Base-by-base conservation (phyloP, 1,140 invertebrate species). In the Oryctes rhinoceros region DNA sequence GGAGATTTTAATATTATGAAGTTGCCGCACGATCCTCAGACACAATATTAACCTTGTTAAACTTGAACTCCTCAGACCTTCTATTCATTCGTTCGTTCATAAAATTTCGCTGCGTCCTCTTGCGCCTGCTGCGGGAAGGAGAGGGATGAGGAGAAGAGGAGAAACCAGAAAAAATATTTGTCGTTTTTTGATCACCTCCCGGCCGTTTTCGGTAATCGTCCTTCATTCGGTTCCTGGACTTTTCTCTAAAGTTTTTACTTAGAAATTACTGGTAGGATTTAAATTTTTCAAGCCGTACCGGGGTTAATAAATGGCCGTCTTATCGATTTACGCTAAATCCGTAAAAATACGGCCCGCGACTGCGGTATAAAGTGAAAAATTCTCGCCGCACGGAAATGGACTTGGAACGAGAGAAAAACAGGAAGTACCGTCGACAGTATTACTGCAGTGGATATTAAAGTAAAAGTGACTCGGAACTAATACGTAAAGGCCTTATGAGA, bases 191-290 rank as follows among this genome's bases (percentile, higher is more conserved):
- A 59, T 59, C 53, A 18, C 53, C 53, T 18, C 15, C 3, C 53
- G 65, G 35, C 20, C 65, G 24, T 71, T 24, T 13, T 62, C 20
- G 4, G 24, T 71, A 71, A 71, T 71, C 65, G 65, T 71, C 53
- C 53, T 62, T 62, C 53, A 20, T 62, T 71, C 65, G 65, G 65
- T 71, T 71, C 24, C 35, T 37, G 65, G 65, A 24, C 65, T 30
- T 71, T 37, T 37, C 18, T 1, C 18, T 35, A 71, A 71, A 71
- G 18, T 71, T 71, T 71, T 71, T 71, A 71, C 65, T 71, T 71
- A 71, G 65, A 71, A 71, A 71, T 71, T 71, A 71, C 65, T 71
- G 65, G 65, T 71, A 71, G 65, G 65, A 71, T 71, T 71, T 71
- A 37, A 71, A 71, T 71, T 71, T 71, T 71, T 71, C 65, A 71